Conservation (phyloP, 2,113 vertebrate species). For the Platichthys stellatus region DNA sequence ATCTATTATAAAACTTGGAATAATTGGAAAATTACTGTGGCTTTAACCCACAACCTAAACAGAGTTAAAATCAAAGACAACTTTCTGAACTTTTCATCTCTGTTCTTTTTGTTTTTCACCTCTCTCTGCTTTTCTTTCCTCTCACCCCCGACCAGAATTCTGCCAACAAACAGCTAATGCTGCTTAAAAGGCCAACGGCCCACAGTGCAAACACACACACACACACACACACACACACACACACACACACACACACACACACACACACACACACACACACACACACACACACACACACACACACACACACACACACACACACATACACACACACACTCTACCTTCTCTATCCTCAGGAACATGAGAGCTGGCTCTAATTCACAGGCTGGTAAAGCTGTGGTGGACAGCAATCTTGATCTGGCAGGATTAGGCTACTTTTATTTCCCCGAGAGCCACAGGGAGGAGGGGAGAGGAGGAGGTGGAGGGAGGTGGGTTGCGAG, state of each 20-base stretch:
- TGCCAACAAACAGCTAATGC: constrained; percentile 50
- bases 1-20: constrained; percentile 21
- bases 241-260: constrained; percentile 54
- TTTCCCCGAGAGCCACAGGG: constrained; percentile 72
- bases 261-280: constrained; percentile 41
- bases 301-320: constrained; percentile 63
- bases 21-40: no score
- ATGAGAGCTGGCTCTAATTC: constrained; percentile 76
- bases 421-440: constrained; percentile 78
- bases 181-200: constrained; percentile 63
- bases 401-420: constrained; percentile 81
- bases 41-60: no score
- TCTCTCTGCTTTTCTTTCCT: constrained; percentile 37
- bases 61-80: neutral
- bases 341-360: constrained; percentile 65
- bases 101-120: constrained; percentile 28
- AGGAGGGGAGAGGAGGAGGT: constrained; percentile 1
- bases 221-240: constrained; percentile 36
- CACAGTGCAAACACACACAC: constrained; percentile 66
- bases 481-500: neutral
- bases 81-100: constrained; percentile 14
- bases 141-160: constrained; percentile 20
- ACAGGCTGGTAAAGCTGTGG: constrained; percentile 77
- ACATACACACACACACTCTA: constrained; percentile 31
- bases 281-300: constrained; percentile 59